Percentiles rank a stretch among this genome's conserved stretches.
phyloP scores from a whole-genome alignment of 2,888 invertebrate genomes.

The Amphipyra tragopoginis region DNA sequence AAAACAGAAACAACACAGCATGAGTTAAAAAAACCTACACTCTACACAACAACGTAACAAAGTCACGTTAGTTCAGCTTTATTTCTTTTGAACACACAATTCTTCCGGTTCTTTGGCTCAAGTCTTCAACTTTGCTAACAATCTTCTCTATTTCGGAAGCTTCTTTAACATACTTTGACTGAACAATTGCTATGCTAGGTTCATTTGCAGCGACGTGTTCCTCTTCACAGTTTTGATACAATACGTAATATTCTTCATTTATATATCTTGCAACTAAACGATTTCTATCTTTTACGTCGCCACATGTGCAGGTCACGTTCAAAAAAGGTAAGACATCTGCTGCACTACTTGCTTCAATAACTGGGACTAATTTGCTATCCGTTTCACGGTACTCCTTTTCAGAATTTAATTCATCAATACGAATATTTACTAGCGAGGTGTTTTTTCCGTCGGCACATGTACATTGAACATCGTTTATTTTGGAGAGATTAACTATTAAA shows the following conservation, averaged over 20 bases:
- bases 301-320: neutral
- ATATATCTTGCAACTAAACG: neutral
- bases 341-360: neutral
- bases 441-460: neutral
- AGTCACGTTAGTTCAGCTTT: neutral
- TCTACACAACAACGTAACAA: no score
- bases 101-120: neutral
- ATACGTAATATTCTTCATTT: neutral
- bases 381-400: neutral
- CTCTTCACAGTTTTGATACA: no score
- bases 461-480: neutral
- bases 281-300: neutral
- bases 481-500: neutral
- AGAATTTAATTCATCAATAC: neutral
- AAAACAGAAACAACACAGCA: no score
- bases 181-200: neutral
- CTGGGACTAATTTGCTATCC: neutral
- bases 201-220: no score
- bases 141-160: conserved; percentile 1
- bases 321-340: neutral
- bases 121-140: neutral
- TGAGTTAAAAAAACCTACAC: no score
- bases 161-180: neutral
- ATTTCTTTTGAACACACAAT: neutral
- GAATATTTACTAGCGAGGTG: neutral